Evolutionary conservation across 2,888 invertebrate genomes (phyloP), one percentile per base, ranked within the genome.

Genomic region (Lithophane leautieri): DNA sequence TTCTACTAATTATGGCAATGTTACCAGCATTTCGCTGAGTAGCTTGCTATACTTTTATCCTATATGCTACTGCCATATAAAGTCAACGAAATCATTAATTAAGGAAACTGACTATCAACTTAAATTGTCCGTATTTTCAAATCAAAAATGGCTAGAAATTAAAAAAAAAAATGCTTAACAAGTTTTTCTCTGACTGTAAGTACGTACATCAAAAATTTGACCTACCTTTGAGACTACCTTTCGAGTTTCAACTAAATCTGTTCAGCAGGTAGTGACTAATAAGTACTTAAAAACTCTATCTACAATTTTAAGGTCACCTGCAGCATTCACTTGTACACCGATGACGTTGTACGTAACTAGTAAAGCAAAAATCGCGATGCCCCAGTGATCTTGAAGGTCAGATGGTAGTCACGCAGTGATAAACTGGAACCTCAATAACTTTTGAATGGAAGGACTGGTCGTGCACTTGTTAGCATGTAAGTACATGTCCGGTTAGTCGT

Each of bases 321-420:
- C 54, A 47, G 8, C 25, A 61, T 14, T 54, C 7, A 8, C 28
- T 54, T 47, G 54, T 60, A 56, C 25, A 25, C 11, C 50, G 22
- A 60, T 84, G 69, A 66, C 65, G 60, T 47, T 47, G 61, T 81
- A 50, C 14, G 16, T n/a, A 70, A 62, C 47, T 16, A 7, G 22
- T 75, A 68, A n/a, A 52, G 75, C 67, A 70, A 84, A 80, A 65
- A 71, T 71, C 70, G 22, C 52, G 60, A 60, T 81, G 85, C 19
- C 70, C 76, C 58, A 84, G 58, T 75, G 83, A 84, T 52, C 61
- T 34, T 7, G 40, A 71, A 85, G 76, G 82, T 76, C 68, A 84
- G 40, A 52, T 68, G 67, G 63, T 54, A 81, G 76, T 84, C 85
- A 81, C 85, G 82, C 56, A 16, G 68, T 66, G 22, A 44, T 50